Evolutionary conservation across 2,113 vertebrate species (phyloP), one percentile per base, ranked within the genome.

Genomic region (Podarcis muralis): DNA sequence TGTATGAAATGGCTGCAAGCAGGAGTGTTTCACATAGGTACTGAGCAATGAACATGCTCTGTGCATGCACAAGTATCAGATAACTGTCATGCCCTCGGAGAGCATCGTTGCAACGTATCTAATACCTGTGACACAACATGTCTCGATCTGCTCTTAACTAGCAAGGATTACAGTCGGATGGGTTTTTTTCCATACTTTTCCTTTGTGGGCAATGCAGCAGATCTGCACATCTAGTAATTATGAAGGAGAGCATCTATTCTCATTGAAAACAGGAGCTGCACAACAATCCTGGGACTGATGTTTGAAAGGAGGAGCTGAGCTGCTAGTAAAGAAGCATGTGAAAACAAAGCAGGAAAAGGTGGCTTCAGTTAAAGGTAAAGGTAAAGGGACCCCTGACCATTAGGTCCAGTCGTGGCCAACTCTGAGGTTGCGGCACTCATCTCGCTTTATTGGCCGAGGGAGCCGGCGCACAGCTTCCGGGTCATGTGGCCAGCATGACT

Each of bases 91-190:
- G 81, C 43, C 86, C 88, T 92, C 74, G 13, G 11, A 9, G 62
- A 48, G 53, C 85, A 53, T 90, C 35, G 13, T 77, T 82, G 89
- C 81, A 89, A 89, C 2, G 0, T 83, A 87, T 66, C 25, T 90
- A 87, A 18, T 71, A 74, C 84, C 89, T 90, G 83, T 88, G 65
- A 62, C 82, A 57, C 23, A 72, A 75, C 92, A 86, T 88, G 92
- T 90, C 90, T 91, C 87, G 82, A 93, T 84, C 87, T 93, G 92
- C 84, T 89, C 81, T 86, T 94, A 90, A 92, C 75, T 57, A 68
- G 79, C 32, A 27, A 78, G 80, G 90, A 85, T 95, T 94, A 92
- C 91, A 59, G 20, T 87, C 11, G 2, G 90, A 91, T 48, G 43
- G 59, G 90, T 92, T 62, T 81, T 74, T 80, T 66, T 92, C 90